Conservation (phyloP, 2,113 vertebrate species). For the Xenopus tropicalis region DNA sequence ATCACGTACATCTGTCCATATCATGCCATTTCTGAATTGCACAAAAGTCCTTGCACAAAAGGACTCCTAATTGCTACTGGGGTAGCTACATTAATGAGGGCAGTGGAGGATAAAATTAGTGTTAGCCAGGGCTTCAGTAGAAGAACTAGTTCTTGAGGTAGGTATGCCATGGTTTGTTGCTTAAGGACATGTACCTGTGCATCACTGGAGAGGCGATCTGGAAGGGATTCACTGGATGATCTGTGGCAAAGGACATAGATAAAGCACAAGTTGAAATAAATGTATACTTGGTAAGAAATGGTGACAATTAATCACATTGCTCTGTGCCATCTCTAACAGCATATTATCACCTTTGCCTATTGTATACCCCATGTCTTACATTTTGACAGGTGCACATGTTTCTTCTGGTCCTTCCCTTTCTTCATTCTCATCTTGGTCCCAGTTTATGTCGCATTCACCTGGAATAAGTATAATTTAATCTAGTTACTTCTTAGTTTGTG, state of each 20-base stretch:
- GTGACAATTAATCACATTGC: neutral
- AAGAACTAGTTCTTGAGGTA: too few relatives aligned
- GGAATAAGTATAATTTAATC: neutral
- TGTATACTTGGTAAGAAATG: too few relatives aligned
- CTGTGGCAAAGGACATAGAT: constrained; percentile 12
- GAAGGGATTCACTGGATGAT: neutral
- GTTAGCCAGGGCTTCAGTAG: too few relatives aligned
- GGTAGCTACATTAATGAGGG: too few relatives aligned
- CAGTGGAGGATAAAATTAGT: too few relatives aligned
- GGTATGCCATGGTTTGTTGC: neutral
- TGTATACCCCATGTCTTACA: neutral
- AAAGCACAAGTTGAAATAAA: neutral
- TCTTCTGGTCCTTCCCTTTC: constrained; percentile 8
- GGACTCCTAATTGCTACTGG: too few relatives aligned
- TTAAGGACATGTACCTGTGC: constrained; percentile 9
- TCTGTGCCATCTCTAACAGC: neutral
- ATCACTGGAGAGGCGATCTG: neutral
- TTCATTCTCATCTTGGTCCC: constrained; percentile 16
- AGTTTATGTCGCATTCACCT: constrained; percentile 27
- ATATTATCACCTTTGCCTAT: too few relatives aligned
- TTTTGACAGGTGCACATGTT: neutral
- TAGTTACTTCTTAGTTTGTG: neutral
- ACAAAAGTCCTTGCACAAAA: too few relatives aligned
- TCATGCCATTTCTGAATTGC: too few relatives aligned
- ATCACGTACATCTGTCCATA: too few relatives aligned